phyloP scores from a whole-genome alignment of 2,113 vertebrate genomes.

The Gavialis gangeticus region DNA sequence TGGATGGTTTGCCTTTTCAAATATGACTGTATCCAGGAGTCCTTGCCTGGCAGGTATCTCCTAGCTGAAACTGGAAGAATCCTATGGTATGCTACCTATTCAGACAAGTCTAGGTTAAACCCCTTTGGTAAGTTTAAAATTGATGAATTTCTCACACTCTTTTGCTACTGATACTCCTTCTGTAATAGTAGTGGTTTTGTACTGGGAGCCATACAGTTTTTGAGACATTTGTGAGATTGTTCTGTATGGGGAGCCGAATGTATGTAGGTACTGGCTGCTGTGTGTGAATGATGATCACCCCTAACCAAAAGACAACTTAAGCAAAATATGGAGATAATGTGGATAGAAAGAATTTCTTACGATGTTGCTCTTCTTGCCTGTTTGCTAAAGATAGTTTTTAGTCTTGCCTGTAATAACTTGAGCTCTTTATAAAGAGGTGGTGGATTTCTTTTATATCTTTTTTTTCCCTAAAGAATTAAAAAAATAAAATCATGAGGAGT shows the following conservation, averaged over 20 bases:
- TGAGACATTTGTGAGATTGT: slow-evolving; percentile 51
- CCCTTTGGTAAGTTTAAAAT: slow-evolving; percentile 49
- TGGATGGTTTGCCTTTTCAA: slow-evolving; percentile 63
- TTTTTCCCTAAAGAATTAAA: slow-evolving; percentile 20
- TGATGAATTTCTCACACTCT: slow-evolving; percentile 53
- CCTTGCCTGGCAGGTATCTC: slow-evolving; percentile 48
- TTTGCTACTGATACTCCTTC: slow-evolving; percentile 54
- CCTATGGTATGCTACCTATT: slow-evolving; percentile 32
- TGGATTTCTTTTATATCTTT: background rate
- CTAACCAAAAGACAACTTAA: slow-evolving; percentile 44
- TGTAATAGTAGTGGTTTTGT: slow-evolving; percentile 53
- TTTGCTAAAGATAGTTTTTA: background rate
- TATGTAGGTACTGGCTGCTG: slow-evolving; percentile 54
- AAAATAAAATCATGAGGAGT: slow-evolving; percentile 31
- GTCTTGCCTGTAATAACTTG: slow-evolving; percentile 6
- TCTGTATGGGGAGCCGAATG: slow-evolving; percentile 67
- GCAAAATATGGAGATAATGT: slow-evolving; percentile 36
- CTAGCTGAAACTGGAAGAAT: slow-evolving; percentile 54
- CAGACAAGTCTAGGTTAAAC: slow-evolving; percentile 60
- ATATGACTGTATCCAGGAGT: slow-evolving; percentile 53
- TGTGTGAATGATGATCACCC: slow-evolving; percentile 52
- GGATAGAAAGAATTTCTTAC: slow-evolving; percentile 12
- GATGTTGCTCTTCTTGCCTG: slow-evolving; percentile 24
- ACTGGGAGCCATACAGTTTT: slow-evolving; percentile 51
- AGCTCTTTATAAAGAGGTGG: slow-evolving; percentile 29